Evolutionary conservation across 2,113 vertebrate genomes (phyloP).

Genomic region (Dasypus novemcinctus): DNA sequence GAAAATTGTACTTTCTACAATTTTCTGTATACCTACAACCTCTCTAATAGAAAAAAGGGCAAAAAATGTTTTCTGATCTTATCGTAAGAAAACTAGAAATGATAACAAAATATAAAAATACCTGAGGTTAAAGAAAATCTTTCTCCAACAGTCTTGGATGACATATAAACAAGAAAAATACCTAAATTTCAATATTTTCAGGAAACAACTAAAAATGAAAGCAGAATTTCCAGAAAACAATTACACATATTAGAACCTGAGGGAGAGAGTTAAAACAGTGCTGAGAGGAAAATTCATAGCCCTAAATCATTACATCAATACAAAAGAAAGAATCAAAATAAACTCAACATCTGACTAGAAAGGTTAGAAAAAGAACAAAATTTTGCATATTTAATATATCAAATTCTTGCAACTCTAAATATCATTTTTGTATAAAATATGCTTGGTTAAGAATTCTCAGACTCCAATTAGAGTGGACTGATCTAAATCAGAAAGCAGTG

Average conservation of each 20-base stretch:
- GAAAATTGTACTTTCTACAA: too few relatives aligned
- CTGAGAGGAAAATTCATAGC: conserved; percentile 62
- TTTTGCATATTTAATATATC: not conserved
- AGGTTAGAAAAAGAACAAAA: not conserved
- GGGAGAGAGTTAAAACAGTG: not conserved
- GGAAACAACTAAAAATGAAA: too few relatives aligned
- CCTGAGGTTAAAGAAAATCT: not conserved
- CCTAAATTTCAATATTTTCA: not conserved
- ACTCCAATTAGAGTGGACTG: not conserved
- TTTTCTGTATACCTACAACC: too few relatives aligned
- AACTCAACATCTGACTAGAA: not conserved
- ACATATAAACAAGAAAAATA: not conserved
- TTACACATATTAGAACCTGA: not conserved
- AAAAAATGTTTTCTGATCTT: not conserved
- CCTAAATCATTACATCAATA: not conserved
- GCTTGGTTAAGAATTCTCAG: not conserved
- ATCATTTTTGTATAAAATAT: not conserved
- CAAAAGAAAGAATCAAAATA: not conserved
- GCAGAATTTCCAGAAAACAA: not conserved
- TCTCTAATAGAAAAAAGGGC: too few relatives aligned
- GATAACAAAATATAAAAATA: not conserved
- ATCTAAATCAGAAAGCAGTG: not conserved
- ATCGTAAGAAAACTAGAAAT: not conserved
- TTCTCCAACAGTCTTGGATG: not conserved
- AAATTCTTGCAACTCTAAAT: not conserved